Base-by-base conservation (phyloP, 2,888 invertebrate species). In the Andrena bicolor region DNA sequence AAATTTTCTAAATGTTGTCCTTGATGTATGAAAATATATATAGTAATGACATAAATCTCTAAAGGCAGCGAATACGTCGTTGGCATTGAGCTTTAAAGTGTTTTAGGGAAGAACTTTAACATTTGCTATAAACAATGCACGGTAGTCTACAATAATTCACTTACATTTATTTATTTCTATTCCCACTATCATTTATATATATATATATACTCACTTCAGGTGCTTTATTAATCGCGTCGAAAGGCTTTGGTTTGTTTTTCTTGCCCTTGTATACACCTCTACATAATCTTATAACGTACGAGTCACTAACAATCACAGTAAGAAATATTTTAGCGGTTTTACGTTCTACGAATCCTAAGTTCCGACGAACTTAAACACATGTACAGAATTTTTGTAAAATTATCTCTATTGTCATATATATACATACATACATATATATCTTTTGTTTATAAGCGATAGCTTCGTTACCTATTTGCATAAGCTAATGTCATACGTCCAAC, bases 21-120 rank as follows among this genome's bases (percentile, higher is more conserved):
- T 60, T 60, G 73, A 76, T 82, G 76, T 85, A 71, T 61, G 66
- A 78, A 87, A 75, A 81, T 83, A 85, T 73, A 83, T 58, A 58
- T 85, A 78, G 64, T 74, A 23, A 80, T 35, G 56, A 83, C 75
- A 77, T 66, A 73, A 48, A 10, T 73, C 51, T 48, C 23, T 32
- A 10, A 69, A 76, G 76, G 56, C 65, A 77, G 64, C 66, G 56
- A 41, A 65, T 20, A 77, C 77, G 76, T 61, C 73, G 16, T 85
- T 73, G 35, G 53, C 49, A 60, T 32, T 68, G 69, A 74, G 63
- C 35, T 71, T 81, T 68, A 71, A 20, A 74, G 35, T 73, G 63
- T 61, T 82, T 68, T 65, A 84, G 53, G 26, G 51, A 26, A 51
- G 20, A 68, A 74, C 30, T 61, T 73, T 68, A 63, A 71, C 23